A percentile compares a stretch with the other conserved stretches of the same genome.
Conservation (phyloP, 2,113 vertebrate species). For the Nansenia antarctica region DNA sequence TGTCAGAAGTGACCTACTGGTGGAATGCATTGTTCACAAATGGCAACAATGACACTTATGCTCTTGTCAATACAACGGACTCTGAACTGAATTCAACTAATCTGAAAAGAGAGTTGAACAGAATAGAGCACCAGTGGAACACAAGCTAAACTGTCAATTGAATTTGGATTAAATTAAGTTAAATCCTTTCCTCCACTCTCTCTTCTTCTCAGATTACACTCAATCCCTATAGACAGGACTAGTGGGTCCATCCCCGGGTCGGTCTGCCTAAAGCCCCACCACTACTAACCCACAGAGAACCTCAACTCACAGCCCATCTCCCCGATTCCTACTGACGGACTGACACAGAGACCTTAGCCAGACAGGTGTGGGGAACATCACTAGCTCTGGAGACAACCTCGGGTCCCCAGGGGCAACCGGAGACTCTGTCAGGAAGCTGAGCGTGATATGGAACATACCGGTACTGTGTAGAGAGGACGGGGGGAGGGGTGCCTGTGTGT, state of each 20-base stretch:
- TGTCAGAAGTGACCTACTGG: slow-evolving; percentile 37
- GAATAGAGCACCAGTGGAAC: no score
- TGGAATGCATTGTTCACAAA: not conserved
- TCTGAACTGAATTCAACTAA: not conserved
- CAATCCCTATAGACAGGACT: not conserved
- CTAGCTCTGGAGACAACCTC: slow-evolving; percentile 22
- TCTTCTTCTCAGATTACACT: not conserved
- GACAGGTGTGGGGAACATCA: slow-evolving; percentile 40
- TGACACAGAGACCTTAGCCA: slow-evolving; percentile 27
- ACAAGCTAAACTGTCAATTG: not conserved
- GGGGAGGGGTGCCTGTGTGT: no score
- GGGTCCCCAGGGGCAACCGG: slow-evolving; percentile 15
- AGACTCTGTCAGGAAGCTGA: slow-evolving; percentile 16
- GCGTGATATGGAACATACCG: no score
- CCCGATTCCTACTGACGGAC: slow-evolving; percentile 33
- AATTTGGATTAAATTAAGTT: not conserved
- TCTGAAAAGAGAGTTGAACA: not conserved
- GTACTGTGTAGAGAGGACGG: slow-evolving; percentile 12
- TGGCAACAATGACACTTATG: not conserved
- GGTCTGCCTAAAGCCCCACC: not conserved
- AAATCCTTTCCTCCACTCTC: not conserved
- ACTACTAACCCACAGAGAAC: no score
- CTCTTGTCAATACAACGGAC: not conserved
- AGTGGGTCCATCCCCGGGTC: not conserved
- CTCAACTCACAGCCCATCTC: not conserved